Evolutionary conservation across 2,888 invertebrate species (phyloP), one percentile per base, ranked within the genome.

Genomic region (Acanthopleura granulata): DNA sequence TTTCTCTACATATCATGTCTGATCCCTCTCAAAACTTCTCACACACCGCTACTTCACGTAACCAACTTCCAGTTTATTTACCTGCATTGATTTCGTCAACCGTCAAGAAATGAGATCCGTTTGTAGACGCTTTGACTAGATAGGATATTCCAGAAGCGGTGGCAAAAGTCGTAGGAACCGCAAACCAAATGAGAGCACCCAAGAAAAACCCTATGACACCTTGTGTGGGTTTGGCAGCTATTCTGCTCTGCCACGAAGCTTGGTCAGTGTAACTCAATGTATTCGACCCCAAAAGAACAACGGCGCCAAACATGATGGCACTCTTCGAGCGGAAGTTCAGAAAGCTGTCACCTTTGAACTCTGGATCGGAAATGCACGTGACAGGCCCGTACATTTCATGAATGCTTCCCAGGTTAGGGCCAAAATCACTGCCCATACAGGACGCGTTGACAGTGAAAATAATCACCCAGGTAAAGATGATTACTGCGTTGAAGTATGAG

Each of bases 191-290:
- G 72, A 85, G 83, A 0, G 87, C 83, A 1, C 88, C 89, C 3
- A 84, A 77, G 30, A 88, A 79, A 77, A 89, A 89, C 6, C 88
- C 89, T 72, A 85, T 76, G 0, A 89, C 87, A 18, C 88, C 87
- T 72, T 85, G 84, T 69, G 83, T 74, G 6, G 87, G 87, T 71
- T 89, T 89, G 57, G 88, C 85, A 0, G 89, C 88, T 27, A 89
- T 86, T 14, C 87, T 81, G 74, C 86, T 87, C 81, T 89, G 88
- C 89, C 89, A 89, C 27, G 87, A 87, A 18, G 88, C 87, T 75
- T 86, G 86, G 66, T 86, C 86, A 83, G 75, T 78, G 73, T 82
- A 82, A 22, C 3, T 61, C 61, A 61, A 72, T 3, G 81, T 81
- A 9, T 78, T 79, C 1, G 81, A 78, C 78, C 81, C 79, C 14